Conservation (phyloP, 2,888 invertebrate species). For the Eupithecia centaureata region DNA sequence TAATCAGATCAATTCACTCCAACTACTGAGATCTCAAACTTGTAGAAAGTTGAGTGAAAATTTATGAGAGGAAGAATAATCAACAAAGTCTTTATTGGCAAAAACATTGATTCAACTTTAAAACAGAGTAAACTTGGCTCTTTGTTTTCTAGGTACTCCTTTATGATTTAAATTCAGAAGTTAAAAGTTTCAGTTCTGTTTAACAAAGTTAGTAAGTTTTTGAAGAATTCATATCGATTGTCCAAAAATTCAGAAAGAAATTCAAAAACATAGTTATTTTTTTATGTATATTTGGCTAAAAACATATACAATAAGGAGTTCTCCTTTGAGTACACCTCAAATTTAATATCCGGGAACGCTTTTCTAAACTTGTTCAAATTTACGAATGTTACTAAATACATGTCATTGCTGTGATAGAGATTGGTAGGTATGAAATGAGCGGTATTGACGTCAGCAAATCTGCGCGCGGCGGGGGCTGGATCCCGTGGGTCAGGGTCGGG, state of each 20-base stretch:
- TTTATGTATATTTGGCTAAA: not conserved
- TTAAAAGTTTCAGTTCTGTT: not conserved
- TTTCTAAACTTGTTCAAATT: constrained; percentile 21
- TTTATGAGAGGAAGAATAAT: not conserved
- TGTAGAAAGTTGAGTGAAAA: not conserved
- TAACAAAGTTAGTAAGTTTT: not conserved
- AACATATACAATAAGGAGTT: not conserved
- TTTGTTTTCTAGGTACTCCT: not conserved
- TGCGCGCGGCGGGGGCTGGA: constrained; percentile 44
- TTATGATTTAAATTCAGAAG: not conserved
- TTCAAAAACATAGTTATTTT: too few relatives aligned
- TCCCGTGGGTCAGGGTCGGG: constrained; percentile 68
- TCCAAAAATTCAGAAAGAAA: not conserved
- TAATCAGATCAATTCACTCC: not conserved
- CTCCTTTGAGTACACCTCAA: not conserved
- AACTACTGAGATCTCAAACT: not conserved
- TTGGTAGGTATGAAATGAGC: constrained; percentile 24
- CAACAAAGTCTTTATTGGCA: not conserved
- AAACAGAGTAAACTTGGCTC: not conserved
- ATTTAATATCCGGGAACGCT: constrained; percentile 28
- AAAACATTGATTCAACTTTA: not conserved
- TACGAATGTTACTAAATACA: not conserved
- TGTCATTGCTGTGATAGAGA: constrained; percentile 8
- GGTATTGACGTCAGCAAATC: constrained; percentile 47
- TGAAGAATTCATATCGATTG: not conserved